Base-by-base conservation (phyloP, 2,888 invertebrate species). In the Mythimna vitellina region DNA sequence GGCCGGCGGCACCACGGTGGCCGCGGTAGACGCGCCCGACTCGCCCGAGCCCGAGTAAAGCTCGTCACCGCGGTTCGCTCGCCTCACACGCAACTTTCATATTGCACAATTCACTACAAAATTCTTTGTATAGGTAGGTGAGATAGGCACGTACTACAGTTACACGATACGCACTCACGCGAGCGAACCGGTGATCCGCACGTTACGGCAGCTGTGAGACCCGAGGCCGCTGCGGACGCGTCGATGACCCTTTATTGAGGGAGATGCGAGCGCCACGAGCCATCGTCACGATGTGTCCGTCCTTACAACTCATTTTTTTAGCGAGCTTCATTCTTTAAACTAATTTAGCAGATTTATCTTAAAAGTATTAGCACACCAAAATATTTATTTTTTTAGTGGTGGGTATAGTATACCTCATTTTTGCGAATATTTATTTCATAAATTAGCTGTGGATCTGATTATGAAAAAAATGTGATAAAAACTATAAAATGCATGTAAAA, bases 341-440 rank as follows among this genome's bases (percentile, higher is more conserved):
- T 91, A 90, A 89, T 91, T 88, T 91, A 92, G 90, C 90, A 84
- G 89, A 91, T 89, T 88, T 89, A 86, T 88, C 88, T 87, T 89
- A 89, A 92, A 94, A 95, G 95, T 95, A 96, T 95, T 95, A 95
- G 90, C 89, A 90, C 92, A 93, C 96, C 96, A 95, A 96, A 95
- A 93, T 93, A 91, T 92, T 90, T 92, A 91, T 93, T 92, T 93
- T 91, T 91, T 87, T 91, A 90, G 90, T 89, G 89, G 88, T 90
- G 90, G 90, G 86, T 89, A 82, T 87, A 86, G 81, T 80, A 78
- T 88, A 90, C 89, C 89, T 90, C 85, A 86, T 89, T 87, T 88
- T 86, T 84, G 78, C 85, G 82, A 84, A 86, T 88, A 81, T 88
- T 80, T 81, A 85, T 87, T 85, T 86, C 79, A 65, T 84, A 87